These are phyloP conservation scores for Phocides pigmalion DNA, from an alignment of 1,140 invertebrate species.

Conservation along the genomic window DNA sequence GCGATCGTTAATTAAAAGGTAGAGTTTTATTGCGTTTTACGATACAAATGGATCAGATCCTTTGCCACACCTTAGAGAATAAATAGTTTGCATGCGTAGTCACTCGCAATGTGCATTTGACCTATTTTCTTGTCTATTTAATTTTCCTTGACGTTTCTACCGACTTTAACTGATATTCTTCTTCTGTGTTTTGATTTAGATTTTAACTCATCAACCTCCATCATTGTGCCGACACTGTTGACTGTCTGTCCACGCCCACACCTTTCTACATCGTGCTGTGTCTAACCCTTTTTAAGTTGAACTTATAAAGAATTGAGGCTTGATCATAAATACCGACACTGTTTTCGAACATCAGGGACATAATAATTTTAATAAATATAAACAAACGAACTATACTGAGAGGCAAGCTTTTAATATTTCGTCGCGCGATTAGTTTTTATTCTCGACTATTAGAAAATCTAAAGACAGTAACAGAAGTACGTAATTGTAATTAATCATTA, in stretches of 20 bases:
- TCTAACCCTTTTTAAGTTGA: slow-evolving; percentile 62
- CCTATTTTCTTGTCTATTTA: slow-evolving; percentile 54
- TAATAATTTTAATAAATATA: slow-evolving; percentile 43
- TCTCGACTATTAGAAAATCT: slow-evolving; percentile 36
- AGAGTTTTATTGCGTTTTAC: slow-evolving; percentile 65
- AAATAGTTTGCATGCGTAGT: slow-evolving; percentile 73
- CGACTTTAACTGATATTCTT: slow-evolving; percentile 49
- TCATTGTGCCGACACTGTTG: slow-evolving; percentile 65
- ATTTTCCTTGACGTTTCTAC: slow-evolving; percentile 60
- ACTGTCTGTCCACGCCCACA: slow-evolving; percentile 59
- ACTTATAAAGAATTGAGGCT: slow-evolving; percentile 69
- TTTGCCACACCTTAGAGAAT: slow-evolving; percentile 83
- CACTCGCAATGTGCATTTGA: slow-evolving; percentile 56
- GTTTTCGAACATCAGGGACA: slow-evolving; percentile 35
- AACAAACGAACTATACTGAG: slow-evolving; percentile 54
- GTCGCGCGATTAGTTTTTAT: slow-evolving; percentile 39
- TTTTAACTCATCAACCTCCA: slow-evolving; percentile 66
- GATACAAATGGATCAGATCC: slow-evolving; percentile 77
- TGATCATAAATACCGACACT: slow-evolving; percentile 41
- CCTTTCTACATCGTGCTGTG: slow-evolving; percentile 52
- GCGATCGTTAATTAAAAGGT: slow-evolving; percentile 62
- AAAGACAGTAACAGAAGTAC: slow-evolving; percentile 44
- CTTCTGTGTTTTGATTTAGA: slow-evolving; percentile 55
- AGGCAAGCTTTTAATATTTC: slow-evolving; percentile 65
- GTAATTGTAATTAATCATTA: slow-evolving; percentile 28